Evolutionary conservation across 1,140 invertebrate genomes (phyloP), one percentile per base, ranked within the genome.

Genomic region (Charaxes varanes): DNA sequence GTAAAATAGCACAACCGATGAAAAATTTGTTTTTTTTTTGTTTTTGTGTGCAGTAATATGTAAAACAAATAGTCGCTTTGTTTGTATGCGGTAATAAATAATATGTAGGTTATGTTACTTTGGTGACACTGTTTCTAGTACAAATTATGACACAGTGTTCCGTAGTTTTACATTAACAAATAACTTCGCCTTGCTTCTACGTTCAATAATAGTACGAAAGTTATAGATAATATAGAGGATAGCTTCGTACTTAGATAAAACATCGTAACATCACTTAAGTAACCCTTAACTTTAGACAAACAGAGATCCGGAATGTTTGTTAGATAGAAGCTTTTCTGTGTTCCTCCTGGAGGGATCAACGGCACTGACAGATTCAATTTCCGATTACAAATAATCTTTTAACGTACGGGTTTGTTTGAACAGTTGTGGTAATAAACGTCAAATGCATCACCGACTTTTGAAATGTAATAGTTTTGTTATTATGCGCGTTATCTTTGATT

Each of bases 291-390:
- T 32, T 41, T 48, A 18, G 17, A 38, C 33, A 24, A 46, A 33
- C 32, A 31, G 41, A 32, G 18, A 11, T 24, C 12, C 21, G 40
- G 30, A 36, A 37, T 44, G 37, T 54, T 53, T 50, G 33, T 45
- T 32, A 38, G 4, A 47, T 63, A 61, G 68, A 68, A 70, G 63
- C 56, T 21, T 71, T 69, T 49, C 51, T 51, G 45, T 61, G 66
- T 66, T 47, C 45, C 45, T 36, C 47, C 46, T 58, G 42, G 40
- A 24, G 32, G 50, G 55, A 61, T 65, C 49, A 58, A 48, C 45
- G n/a, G n/a, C n/a, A 43, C 44, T 55, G 62, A 67, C 64, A 66
- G 55, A 73, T 70, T 61, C 53, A 62, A 66, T 68, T 68, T 70
- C 54, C 60, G 51, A 54, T 41, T 41, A 62, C 53, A 64, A 56